These are phyloP conservation scores for Macropis europaea DNA, from an alignment of 2,888 invertebrate genomes.

Conservation along the genomic window DNA sequence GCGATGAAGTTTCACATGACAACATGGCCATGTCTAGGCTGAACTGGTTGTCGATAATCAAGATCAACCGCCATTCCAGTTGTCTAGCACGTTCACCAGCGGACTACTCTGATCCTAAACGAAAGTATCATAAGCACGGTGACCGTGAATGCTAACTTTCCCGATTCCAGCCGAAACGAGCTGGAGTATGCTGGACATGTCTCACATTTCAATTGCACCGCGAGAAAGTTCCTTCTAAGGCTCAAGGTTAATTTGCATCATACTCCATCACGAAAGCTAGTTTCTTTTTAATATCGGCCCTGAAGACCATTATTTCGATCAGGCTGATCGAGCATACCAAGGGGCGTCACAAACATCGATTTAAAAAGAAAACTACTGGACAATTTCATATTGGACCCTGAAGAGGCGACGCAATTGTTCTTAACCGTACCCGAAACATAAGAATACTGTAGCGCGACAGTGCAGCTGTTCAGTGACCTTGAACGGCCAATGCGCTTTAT, in stretches of 20 bases:
- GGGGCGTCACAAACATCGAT: not conserved
- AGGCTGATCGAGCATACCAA: not conserved
- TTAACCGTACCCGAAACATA: no score
- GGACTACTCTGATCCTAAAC: not conserved
- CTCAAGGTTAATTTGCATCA: constrained; percentile 39
- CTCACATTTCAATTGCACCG: constrained; percentile 6
- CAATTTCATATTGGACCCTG: no score
- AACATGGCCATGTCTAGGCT: no score
- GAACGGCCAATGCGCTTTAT: no score
- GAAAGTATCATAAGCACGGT: not conserved
- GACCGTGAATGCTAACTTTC: constrained; percentile 3
- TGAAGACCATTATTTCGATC: no score
- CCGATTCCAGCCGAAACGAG: not conserved
- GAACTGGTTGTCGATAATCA: no score
- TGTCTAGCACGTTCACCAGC: not conserved
- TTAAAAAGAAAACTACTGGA: not conserved
- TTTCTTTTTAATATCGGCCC: constrained; percentile 24
- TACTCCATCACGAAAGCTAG: constrained; percentile 20
- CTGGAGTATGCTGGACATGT: not conserved
- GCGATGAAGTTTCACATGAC: no score
- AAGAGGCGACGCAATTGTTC: no score
- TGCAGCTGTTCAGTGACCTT: no score
- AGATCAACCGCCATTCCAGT: no score
- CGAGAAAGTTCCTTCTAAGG: constrained; percentile 44
- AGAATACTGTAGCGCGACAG: no score